Base-by-base conservation (phyloP, 2,113 vertebrate genomes). In the Leucoraja erinaceus region DNA sequence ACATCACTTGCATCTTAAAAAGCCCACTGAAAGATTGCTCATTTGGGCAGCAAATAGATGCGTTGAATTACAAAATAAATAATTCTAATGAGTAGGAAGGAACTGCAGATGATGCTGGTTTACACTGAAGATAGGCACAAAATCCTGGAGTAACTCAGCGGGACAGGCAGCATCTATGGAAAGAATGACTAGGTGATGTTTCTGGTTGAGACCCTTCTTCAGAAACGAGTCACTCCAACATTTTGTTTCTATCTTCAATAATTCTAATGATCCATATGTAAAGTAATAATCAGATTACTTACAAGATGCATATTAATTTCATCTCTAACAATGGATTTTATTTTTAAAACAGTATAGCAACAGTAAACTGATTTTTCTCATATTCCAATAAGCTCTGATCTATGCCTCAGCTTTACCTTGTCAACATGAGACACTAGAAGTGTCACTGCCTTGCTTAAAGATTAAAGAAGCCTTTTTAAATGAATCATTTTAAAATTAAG, bases 1-100 rank as follows among this genome's bases (percentile, higher is more conserved):
- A 47, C 78, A 2, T 18, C 16, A n/a, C n/a, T 9, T n/a, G 12
- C 75, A 31, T 9, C 31, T 22, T 54, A 47, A 81, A 81, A 22
- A 8, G 3, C 47, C 5, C 78, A 81, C 33, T 1, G 38, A 54
- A 47, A 47, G 6, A 81, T 81, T 54, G 54, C 38, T 6, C 78
- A 47, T 81, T 81, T 9, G 18, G 16, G 38, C 78, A 81, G 78
- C 78, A 81, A 81, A 81, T 47, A 81, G 78, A 81, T 81, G 78
- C 22, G 16, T 54, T 79, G 31, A 79, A 38, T 78, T 78, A n/a
- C 14, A 76, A 25, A 76, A 76, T 6, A n/a, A 76, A 77, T 79
- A 4, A 18, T 38, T 38, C 38, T 79, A 79, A 47, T 47, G 38
- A 47, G 38, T 47, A 47, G 38, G 38, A 47, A 47, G 38, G 38